Base-by-base conservation (phyloP, 2,797 vertebrate species). In the Lagocephalus sceleratus region DNA sequence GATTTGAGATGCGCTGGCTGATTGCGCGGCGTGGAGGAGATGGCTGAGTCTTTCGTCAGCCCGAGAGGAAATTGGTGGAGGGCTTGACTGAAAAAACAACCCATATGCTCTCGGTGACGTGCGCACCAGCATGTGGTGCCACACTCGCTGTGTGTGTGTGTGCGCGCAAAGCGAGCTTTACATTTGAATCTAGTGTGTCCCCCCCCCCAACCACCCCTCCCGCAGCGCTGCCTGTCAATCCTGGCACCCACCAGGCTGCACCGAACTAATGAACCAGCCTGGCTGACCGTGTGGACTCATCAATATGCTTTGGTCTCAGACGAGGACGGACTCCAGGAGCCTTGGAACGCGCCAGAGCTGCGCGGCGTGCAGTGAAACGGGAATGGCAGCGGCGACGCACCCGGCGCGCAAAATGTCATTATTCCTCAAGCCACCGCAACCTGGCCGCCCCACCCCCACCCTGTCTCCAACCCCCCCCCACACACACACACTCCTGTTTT, bases 1-100 rank as follows among this genome's bases (percentile, higher is more conserved):
- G 79, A 85, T 88, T 87, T 76, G 84, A 88, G 87, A 90, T 87
- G 76, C 74, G 80, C 73, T 54, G 85, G 86, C 73, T 91, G 90
- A 91, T 92, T 90, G 87, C 83, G 68, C 78, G 64, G 78, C 63
- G 86, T 76, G 74, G 63, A 86, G 78, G 83, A 83, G 80, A 90
- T 86, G 87, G 81, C 84, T 78, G 83, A 63, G 79, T 81, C 82
- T 85, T 82, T 85, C 83, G 79, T 86, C 84, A 87, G 84, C 79
- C 82, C 52, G 78, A 86, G 76, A 86, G 81, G 84, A 88, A 90
- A 89, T 87, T 82, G 78, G 73, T 81, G 66, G 67, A 78, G 84
- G 66, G 81, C 69, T 74, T 82, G 82, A 81, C 77, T 81, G 78
- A 87, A 88, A 84, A 84, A 71, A 59, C 79, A 66, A 76, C 83